These are phyloP conservation scores for Cebidichthys violaceus DNA, from an alignment of 2,113 vertebrate genomes.

Conservation along the genomic window DNA sequence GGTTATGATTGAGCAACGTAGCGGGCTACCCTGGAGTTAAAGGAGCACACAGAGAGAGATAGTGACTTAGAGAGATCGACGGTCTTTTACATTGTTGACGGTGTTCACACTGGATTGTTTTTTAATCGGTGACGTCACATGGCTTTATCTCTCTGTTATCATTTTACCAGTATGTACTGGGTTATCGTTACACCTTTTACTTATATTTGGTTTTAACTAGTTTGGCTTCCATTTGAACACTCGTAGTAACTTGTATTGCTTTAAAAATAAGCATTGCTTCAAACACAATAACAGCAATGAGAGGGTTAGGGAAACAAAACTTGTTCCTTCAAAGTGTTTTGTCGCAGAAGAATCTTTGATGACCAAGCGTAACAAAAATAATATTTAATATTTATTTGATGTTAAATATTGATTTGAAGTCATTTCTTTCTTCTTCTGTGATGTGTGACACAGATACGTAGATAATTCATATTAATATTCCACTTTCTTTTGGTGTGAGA, in stretches of 20 bases:
- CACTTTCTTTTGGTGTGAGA: slow-evolving; percentile 23
- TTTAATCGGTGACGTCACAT: neutral
- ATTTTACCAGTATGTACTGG: neutral
- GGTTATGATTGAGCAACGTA: neutral
- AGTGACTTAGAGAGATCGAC: neutral
- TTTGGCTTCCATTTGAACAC: neutral
- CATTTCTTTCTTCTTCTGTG: neutral
- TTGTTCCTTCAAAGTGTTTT: neutral
- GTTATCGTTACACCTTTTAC: neutral
- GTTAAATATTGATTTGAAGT: neutral
- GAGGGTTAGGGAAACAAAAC: neutral
- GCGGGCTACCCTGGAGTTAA: neutral
- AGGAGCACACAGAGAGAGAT: neutral
- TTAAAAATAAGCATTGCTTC: neutral
- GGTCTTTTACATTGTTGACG: neutral
- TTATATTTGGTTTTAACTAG: neutral
- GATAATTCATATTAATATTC: slow-evolving; percentile 49
- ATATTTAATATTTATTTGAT: neutral
- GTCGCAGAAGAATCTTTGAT: neutral
- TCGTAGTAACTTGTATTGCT: neutral
- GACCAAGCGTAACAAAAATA: neutral
- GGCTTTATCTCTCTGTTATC: neutral
- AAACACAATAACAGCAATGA: neutral
- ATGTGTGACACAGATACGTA: slow-evolving; percentile 28
- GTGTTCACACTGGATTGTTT: no score